Base-by-base conservation (phyloP, 2,797 vertebrate species). In the Gymnothorax reevesii region DNA sequence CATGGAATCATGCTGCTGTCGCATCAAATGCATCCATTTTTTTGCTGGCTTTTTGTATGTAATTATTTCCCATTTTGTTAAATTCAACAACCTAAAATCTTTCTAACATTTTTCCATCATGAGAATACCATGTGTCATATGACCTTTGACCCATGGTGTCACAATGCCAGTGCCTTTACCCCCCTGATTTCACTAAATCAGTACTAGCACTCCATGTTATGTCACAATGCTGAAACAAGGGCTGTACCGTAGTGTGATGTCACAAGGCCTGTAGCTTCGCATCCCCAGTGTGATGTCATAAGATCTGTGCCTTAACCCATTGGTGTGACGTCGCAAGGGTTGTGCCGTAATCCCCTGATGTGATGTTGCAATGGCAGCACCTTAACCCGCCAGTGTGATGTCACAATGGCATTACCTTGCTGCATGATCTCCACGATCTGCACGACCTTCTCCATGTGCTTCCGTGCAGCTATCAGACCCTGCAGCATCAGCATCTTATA, bases 401-500 rank as follows among this genome's bases (percentile, higher is more conserved):
- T 75, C 59, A 84, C 27, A 10, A 20, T 15, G 83, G 33, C 5
- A 3, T 75, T 88, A 99, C 98, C 98, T 95, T 99, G 98, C 89
- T 99, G 98, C 98, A 98, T 99, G 93, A 99, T 98, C 95, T 99
- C 98, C 90, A 99, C 98, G 0, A 98, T 97, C 94, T 98, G 98
- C 85, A 98, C 94, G 0, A 98, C 98, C 20, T 94, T 93, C 69
- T 99, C 98, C 98, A 99, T 99, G 95, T 99, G 98, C 83, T 99
- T 99, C 4, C 98, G 94, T 0, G 98, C 97, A 0, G 97, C 97
- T 0, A 99, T 97, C 80, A 99, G 92, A 1, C 98, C 98, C 89
- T 99, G 98, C 42, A 99, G 96, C 98, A 99, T 99, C 91, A 99
- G 90, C 98, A 99, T 98, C 96, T 97, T 98, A 89, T 98, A 99